Conservation (phyloP, 2,888 invertebrate species). For the Phoronis australis region DNA sequence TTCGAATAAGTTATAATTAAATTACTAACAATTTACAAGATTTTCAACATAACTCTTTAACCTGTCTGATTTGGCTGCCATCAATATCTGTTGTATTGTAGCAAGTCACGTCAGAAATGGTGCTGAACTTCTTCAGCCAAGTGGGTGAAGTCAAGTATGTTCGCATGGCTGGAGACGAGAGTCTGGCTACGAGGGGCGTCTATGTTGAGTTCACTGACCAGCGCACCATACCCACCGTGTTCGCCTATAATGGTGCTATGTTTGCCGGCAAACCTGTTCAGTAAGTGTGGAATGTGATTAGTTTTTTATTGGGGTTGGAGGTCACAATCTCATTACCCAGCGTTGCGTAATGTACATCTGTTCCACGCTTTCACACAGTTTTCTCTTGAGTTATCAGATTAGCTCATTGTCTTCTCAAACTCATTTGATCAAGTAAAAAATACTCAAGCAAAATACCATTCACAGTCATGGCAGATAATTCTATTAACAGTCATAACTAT, state of each 20-base stretch:
- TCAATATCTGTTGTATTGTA: too few species aligned
- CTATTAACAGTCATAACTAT: too few species aligned
- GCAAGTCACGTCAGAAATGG: constrained; percentile 63
- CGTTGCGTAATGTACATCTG: background rate
- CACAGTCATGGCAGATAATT: too few species aligned
- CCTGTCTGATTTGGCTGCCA: background rate
- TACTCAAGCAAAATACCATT: too few species aligned
- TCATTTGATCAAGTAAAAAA: too few species aligned
- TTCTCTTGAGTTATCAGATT: too few species aligned
- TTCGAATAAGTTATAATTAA: too few species aligned
- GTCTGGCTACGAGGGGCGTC: constrained; percentile 64
- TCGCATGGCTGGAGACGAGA: constrained; percentile 78
- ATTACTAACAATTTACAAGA: too few species aligned
- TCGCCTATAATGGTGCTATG: constrained; percentile 71
- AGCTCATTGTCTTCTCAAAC: too few species aligned
- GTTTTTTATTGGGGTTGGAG: background rate
- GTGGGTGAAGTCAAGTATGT: constrained; percentile 94
- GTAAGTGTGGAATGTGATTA: constrained; percentile 32
- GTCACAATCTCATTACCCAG: background rate
- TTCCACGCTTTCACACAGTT: constrained; percentile 1
- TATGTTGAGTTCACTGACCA: constrained; percentile 93
- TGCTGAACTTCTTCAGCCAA: constrained; percentile 80
- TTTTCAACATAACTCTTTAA: background rate
- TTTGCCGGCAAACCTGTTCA: constrained; percentile 67
- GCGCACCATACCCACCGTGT: constrained; percentile 75